Conservation (phyloP, 2,113 vertebrate genomes). For the Anas platyrhynchos region DNA sequence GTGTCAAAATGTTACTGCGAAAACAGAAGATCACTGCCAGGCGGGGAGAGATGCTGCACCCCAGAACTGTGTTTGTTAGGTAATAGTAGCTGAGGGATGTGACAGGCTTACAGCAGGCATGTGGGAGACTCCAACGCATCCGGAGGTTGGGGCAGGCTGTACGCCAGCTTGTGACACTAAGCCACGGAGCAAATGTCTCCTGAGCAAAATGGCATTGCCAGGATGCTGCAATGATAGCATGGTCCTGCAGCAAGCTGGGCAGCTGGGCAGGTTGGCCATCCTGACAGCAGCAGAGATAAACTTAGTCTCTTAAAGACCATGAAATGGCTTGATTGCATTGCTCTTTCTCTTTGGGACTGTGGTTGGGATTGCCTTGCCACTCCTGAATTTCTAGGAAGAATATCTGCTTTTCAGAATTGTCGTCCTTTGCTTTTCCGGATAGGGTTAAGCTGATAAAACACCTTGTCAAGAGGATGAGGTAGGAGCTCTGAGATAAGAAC, state of each 20-base stretch:
- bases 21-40: neutral
- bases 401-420: neutral
- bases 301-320: neutral
- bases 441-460: neutral
- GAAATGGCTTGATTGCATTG: neutral
- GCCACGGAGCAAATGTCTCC: neutral
- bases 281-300: neutral
- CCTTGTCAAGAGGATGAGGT: neutral
- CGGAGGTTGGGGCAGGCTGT: neutral
- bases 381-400: neutral
- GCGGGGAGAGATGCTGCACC: neutral
- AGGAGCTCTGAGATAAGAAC: neutral
- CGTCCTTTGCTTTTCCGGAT: neutral
- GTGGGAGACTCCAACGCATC: neutral
- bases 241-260: neutral
- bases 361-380: neutral
- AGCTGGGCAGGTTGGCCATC: neutral
- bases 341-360: fast-evolving
- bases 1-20: neutral
- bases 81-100: neutral
- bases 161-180: neutral
- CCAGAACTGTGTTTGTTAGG: neutral
- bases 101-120: neutral
- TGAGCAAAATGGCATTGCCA: neutral
- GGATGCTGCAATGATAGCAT: fast-evolving